Conservation (phyloP, 2,888 invertebrate genomes). For the Yponomeuta sedellus region DNA sequence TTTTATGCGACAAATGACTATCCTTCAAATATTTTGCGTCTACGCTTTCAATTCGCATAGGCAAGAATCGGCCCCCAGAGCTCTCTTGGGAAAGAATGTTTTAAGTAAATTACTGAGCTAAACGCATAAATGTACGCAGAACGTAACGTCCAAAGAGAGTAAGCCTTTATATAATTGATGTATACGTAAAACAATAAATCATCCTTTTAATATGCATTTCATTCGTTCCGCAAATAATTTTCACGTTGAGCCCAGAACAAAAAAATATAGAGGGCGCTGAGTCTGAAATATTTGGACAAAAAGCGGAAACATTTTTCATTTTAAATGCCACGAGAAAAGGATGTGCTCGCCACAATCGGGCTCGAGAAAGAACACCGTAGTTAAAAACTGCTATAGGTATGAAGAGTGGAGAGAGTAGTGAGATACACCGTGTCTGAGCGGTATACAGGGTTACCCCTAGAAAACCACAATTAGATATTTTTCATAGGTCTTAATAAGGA, state of each 20-base stretch:
- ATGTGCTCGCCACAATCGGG: conserved; percentile 17
- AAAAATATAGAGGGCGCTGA: conserved; percentile 19
- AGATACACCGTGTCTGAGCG: conserved; percentile 16
- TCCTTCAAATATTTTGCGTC: no score
- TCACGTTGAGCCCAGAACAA: conserved; percentile 21
- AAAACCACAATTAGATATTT: no score
- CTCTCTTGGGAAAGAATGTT: no score
- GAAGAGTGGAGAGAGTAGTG: conserved; percentile 2
- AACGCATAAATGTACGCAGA: no score
- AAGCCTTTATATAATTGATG: no score
- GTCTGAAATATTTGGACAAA: conserved; percentile 28
- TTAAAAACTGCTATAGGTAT: conserved; percentile 13
- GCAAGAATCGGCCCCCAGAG: no score
- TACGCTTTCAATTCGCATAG: no score
- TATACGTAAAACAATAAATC: no score
- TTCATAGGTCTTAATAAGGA: no score
- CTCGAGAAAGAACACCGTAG: conserved; percentile 13
- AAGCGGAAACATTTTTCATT: conserved; percentile 27
- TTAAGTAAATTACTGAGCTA: no score
- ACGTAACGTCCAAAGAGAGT: no score
- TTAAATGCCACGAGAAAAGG: conserved; percentile 23
- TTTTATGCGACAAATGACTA: no score
- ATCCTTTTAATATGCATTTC: not conserved
- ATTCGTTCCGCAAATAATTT: conserved; percentile 22
- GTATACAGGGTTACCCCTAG: not conserved